phyloP scores from a whole-genome alignment of 2,797 vertebrate genomes.

The Urosaurus nigricauda region DNA sequence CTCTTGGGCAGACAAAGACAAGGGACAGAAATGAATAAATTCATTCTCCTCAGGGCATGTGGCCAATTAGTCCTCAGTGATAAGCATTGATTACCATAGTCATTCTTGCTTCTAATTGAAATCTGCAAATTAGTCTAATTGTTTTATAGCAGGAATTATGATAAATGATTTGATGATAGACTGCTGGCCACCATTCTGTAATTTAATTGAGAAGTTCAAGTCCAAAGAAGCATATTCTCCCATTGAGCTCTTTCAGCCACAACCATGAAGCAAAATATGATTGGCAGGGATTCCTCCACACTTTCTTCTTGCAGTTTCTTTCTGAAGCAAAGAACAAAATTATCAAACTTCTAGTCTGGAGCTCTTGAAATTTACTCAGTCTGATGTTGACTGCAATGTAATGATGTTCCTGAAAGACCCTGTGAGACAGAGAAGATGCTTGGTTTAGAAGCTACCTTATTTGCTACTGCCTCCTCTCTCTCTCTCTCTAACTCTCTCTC shows the following conservation, averaged over 20 bases:
- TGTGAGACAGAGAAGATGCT: conserved; percentile 49
- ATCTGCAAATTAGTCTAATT: no score
- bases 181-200: conserved; percentile 6
- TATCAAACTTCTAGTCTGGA: conserved; percentile 15
- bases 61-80: no score
- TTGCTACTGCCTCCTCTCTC: conserved; percentile 61
- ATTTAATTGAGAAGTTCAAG: conserved; percentile 30
- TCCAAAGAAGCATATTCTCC: conserved; percentile 39
- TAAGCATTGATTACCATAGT: no score
- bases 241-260: conserved; percentile 2
- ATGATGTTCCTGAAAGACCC: conserved; percentile 36
- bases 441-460: conserved; percentile 55
- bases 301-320: neutral
- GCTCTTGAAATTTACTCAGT: conserved; percentile 45
- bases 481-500: conserved; percentile 11
- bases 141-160: no score
- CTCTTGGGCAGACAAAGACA: no score
- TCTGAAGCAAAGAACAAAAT: neutral
- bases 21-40: no score
- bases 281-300: conserved; percentile 4
- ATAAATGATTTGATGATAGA: neutral
- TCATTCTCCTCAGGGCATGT: no score
- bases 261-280: conserved; percentile 33
- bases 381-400: conserved; percentile 39
- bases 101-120: no score